Percentiles rank a stretch among this genome's conserved stretches.
These are phyloP conservation scores for Caenorhabditis sulstoni DNA, from an alignment of 2,888 invertebrate species.

Conservation along the genomic window DNA sequence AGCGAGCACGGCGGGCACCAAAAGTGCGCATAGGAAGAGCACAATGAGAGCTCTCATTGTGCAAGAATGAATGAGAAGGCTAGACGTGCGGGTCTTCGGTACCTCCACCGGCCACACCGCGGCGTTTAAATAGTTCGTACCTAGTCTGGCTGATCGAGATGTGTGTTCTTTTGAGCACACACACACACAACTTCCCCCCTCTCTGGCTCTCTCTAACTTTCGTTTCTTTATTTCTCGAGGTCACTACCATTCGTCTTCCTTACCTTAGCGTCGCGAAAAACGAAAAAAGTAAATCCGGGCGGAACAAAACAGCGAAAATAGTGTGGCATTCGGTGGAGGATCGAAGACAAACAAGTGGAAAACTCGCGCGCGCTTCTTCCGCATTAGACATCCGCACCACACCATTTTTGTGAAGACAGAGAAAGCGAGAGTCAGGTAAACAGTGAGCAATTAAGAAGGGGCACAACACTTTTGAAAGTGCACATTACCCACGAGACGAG, in stretches of 20 bases:
- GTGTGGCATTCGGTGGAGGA: background rate
- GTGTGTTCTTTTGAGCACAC: conserved; percentile 51
- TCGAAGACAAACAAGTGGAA: conserved; percentile 4
- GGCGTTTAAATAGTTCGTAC: conserved; percentile 31
- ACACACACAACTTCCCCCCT: too few relatives aligned
- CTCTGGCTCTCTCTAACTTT: background rate
- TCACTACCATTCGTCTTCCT: conserved; percentile 10
- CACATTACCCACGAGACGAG: too few relatives aligned
- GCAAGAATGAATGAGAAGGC: background rate
- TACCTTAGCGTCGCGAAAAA: conserved; percentile 4
- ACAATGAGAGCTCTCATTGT: conserved; percentile 39
- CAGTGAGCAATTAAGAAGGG: background rate
- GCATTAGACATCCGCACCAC: conserved; percentile 54
- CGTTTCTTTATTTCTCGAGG: conserved; percentile 3
- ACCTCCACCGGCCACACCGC: background rate
- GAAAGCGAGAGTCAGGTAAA: background rate
- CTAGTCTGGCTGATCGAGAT: conserved; percentile 34
- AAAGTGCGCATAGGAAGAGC: conserved; percentile 13
- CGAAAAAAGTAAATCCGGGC: conserved; percentile 30
- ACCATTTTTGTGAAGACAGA: conserved; percentile 2
- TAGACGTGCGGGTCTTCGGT: conserved; percentile 2
- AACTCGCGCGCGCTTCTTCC: conserved; percentile 16
- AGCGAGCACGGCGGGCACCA: conserved; percentile 1
- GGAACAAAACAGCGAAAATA: conserved; percentile 10
- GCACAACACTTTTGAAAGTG: conserved; percentile 5